Base-by-base conservation (phyloP, 2,888 invertebrate genomes). In the Synergus itoensis region DNA sequence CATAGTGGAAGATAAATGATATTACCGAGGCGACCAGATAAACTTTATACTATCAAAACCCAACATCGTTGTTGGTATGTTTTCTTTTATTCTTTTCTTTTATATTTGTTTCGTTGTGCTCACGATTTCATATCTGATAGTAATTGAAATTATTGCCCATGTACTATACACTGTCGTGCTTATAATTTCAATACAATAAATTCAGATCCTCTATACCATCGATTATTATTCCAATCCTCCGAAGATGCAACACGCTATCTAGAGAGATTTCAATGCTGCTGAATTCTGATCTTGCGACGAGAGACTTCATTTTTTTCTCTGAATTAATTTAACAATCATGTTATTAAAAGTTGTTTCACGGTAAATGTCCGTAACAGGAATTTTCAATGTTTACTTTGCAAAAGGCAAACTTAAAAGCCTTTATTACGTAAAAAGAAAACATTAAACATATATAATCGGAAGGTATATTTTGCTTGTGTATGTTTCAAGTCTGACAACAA, bases 171-270 rank as follows among this genome's bases (percentile, higher is more conserved):
- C n/a, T 36, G 53, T 73, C 73, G 73, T 73, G 73, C 36, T 18
- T 57, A 36, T 73, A 57, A 73, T 73, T 73, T 73, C 73, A 73
- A 73, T 73, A 40, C 73, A 73, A 73, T 53, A 73, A 73, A 73
- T 53, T 53, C 73, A 57, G 11, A 3, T 73, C n/a, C 16, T 16
- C n/a, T 69, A 4, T 73, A 36, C 40, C 11, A 65, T 65, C 41
- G 41, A 65, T 65, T 65, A 43, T 65, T 18, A 41, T 65, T 65
- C 48, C 48, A 57, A 73, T 73, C 73, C 53, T 12, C 28, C 28
- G 14, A 28, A 62, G 62, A 28, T 62, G 28, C 12, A 60, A 12
- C 14, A 45, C 45, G 11, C 45, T 60, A 60, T 60, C 18, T 62
- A 28, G 28, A 62, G 62, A 28, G 12, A 28, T 11, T 62, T 62